Evolutionary conservation across 2,888 invertebrate genomes (phyloP).

Genomic region (Bursaphelenchus okinawaensis): DNA sequence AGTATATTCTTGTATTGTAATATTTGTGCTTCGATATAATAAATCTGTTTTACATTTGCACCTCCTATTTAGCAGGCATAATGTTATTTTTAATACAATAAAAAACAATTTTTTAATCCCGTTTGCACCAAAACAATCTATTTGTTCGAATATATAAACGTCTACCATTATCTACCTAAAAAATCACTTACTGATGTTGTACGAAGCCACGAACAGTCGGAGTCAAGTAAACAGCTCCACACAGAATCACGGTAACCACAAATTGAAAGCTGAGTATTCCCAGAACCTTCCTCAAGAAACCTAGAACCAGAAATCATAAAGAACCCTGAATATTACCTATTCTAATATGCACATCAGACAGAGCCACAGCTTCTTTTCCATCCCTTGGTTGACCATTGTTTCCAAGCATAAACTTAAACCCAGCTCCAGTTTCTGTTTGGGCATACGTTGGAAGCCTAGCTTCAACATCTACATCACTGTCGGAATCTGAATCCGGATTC

Average conservation of each 20-base stretch:
- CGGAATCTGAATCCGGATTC: neutral
- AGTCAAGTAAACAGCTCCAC: slow-evolving; percentile 58
- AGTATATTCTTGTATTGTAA: no score
- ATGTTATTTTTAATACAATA: no score
- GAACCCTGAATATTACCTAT: neutral
- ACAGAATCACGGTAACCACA: slow-evolving; percentile 66
- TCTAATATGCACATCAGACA: slow-evolving; percentile 5
- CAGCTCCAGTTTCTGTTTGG: neutral
- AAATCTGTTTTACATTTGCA: no score
- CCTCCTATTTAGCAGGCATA: no score
- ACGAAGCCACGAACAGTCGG: slow-evolving; percentile 59
- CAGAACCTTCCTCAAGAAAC: slow-evolving; percentile 79
- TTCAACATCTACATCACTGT: slow-evolving; percentile 2
- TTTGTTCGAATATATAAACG: no score
- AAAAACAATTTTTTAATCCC: no score
- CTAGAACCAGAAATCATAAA: slow-evolving; percentile 52
- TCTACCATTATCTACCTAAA: no score
- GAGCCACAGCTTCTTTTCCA: slow-evolving; percentile 11
- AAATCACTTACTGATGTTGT: slow-evolving; percentile 51
- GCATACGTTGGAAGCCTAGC: slow-evolving; percentile 5
- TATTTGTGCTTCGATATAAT: no score
- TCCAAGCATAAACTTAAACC: neutral
- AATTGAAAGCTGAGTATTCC: slow-evolving; percentile 74
- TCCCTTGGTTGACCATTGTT: neutral
- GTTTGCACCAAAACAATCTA: no score